Evolutionary conservation across 2,113 vertebrate species (phyloP), one percentile per base, ranked within the genome.

Genomic region (Anguilla japonica): DNA sequence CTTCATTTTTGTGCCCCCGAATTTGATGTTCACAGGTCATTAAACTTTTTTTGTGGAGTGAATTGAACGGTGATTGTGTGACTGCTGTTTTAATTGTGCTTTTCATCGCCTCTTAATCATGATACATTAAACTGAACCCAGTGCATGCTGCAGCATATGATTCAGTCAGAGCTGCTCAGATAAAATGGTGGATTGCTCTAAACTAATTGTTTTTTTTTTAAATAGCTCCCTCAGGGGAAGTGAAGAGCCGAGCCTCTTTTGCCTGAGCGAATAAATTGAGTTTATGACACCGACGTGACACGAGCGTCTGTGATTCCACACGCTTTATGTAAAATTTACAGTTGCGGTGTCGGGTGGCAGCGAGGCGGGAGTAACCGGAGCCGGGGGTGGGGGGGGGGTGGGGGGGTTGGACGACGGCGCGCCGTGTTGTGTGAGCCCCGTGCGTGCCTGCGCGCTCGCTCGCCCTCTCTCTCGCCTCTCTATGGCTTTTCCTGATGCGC

Each of bases 281-380:
- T 96, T 96, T 96, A 96, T 90, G 93, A 94, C 87, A 91, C 91
- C 90, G 88, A 91, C 92, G 93, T 90, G 92, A 94, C 94, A 94
- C 94, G 93, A 93, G 94, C 93, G 95, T 95, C 95, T 96, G 95
- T 93, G 93, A 96, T 96, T 96, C 96, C 94, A 95, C 95, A 95
- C 93, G 89, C 94, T 95, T 95, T 94, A 94, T 95, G 94, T 95
- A 94, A 92, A 94, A 94, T 95, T 93, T 96, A 96, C 95, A 94
- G 95, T 96, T 95, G 94, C 90, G 60, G 95, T 94, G 94, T 96
- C 92, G 93, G 93, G 93, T 96, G 93, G 94, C 95, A 91, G 87
- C 79, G 89, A n/a, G 93, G 91, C 87, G 86, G 89, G 91, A 87
- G 95, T 93, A 95, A 96, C 91, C 53, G 75, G 93, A 96, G 93